Base-by-base conservation (phyloP, 1,140 invertebrate genomes). In the Neodiprion fabricii region DNA sequence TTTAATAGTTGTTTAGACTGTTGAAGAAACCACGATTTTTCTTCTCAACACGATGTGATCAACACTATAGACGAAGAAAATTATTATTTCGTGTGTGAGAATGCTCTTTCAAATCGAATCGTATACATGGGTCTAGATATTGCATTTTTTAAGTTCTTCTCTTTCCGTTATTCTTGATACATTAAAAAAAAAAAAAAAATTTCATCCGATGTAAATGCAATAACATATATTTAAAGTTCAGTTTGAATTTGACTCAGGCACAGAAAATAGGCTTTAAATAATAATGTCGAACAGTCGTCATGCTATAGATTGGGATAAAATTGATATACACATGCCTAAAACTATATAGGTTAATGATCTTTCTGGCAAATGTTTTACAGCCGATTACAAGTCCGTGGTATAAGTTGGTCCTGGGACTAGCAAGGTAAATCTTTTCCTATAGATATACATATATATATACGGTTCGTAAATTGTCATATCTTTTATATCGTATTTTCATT, bases 331-430 rank as follows among this genome's bases (percentile, higher is more conserved):
- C n/a, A 14, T 17, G 11, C 5, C 9, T 61, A 61, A 17, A 61
- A 12, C 11, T 61, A 8, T 8, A 61, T 17, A 14, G 53, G 11
- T 61, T 61, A 61, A 61, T 61, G 53, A 61, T 61, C 53, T 61
- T 61, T 61, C 5, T 61, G 53, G n/a, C 53, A 61, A 61, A 12
- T 61, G 53, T 61, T 61, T 61, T 61, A 61, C 53, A 61, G 53
- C n/a, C 11, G 53, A 14, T 61, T 61, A 61, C 53, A 61, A 61
- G 53, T 61, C 53, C 53, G 53, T 61, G 53, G 53, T 61, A 61
- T 61, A 61, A 61, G 53, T 61, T 61, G 53, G 53, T 8, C 53
- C 53, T 61, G 53, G 53, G 53, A 61, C 53, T 61, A 7, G 53
- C 53, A 61, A 61, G 53, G 53, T 61, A 61, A 61, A 61, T 61